phyloP scores from a whole-genome alignment of 2,113 vertebrate species.

The Anoplopoma fimbria region DNA sequence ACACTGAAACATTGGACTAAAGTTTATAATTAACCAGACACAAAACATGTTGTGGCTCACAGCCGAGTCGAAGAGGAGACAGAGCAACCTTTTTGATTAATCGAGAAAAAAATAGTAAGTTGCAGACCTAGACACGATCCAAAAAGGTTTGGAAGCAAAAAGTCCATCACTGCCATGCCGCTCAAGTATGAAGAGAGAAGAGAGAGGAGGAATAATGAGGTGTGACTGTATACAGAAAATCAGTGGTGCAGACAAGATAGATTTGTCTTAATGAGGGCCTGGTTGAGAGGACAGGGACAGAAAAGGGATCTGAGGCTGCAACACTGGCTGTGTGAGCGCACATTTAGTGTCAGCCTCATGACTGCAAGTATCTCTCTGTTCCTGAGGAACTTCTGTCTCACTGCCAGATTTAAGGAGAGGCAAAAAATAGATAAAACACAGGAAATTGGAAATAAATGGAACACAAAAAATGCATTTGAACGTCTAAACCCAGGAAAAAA shows the following conservation, averaged over 20 bases:
- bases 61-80: neutral
- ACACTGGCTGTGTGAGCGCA: neutral
- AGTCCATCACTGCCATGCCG: neutral
- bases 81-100: neutral
- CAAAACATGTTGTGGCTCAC: no score
- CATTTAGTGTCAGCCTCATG: slow-evolving; percentile 11
- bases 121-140: neutral
- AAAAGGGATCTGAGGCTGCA: slow-evolving; percentile 13
- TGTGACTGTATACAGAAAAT: slow-evolving; percentile 25
- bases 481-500: slow-evolving; percentile 17
- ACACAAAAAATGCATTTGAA: neutral
- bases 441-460: slow-evolving; percentile 2
- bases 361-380: neutral
- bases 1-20: neutral
- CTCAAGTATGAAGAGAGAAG: neutral
- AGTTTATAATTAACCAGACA: neutral
- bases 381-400: neutral
- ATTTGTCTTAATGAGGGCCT: slow-evolving; percentile 49
- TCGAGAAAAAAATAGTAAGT: neutral
- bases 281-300: slow-evolving; percentile 21
- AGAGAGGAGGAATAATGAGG: slow-evolving; percentile 46
- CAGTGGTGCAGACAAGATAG: slow-evolving; percentile 43
- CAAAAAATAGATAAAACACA: slow-evolving; percentile 5
- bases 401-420: neutral
- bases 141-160: neutral